Conservation (phyloP, 2,797 vertebrate genomes). For the Melanotaenia maccullochi region DNA sequence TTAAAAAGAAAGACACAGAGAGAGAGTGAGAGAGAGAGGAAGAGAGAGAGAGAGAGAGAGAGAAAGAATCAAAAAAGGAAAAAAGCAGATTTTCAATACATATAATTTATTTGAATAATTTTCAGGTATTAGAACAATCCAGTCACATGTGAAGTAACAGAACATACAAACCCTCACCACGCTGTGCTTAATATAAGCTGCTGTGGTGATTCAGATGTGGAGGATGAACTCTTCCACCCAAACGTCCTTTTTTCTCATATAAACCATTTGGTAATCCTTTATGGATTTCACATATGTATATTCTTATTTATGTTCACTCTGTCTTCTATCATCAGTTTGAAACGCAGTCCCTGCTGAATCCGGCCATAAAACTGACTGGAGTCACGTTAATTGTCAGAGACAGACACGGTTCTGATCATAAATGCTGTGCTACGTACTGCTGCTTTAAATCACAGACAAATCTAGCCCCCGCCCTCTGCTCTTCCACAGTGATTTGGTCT, state of each 20-base stretch:
- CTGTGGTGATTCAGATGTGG: conserved; percentile 72
- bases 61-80: conserved; percentile 1
- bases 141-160: conserved; percentile 47
- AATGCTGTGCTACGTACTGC: conserved; percentile 75
- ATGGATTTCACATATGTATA: conserved; percentile 79
- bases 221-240: conserved; percentile 70
- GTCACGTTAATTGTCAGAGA: conserved; percentile 82
- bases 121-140: conserved; percentile 45
- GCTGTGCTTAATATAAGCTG: conserved; percentile 59
- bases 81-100: conserved; percentile 17
- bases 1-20: background rate
- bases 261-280: conserved; percentile 69
- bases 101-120: conserved; percentile 48
- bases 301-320: conserved; percentile 76
- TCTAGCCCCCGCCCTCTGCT: conserved; percentile 62
- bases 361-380: conserved; percentile 78
- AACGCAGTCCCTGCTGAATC: conserved; percentile 75
- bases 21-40: background rate
- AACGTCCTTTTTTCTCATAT: conserved; percentile 64
- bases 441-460: conserved; percentile 80
- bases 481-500: conserved; percentile 81
- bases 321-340: conserved; percentile 74
- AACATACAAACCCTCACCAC: conserved; percentile 45
- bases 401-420: conserved; percentile 82
- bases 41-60: background rate